Evolutionary conservation across 2,888 invertebrate genomes (phyloP).

Genomic region (Synanthedon andrenaeformis): DNA sequence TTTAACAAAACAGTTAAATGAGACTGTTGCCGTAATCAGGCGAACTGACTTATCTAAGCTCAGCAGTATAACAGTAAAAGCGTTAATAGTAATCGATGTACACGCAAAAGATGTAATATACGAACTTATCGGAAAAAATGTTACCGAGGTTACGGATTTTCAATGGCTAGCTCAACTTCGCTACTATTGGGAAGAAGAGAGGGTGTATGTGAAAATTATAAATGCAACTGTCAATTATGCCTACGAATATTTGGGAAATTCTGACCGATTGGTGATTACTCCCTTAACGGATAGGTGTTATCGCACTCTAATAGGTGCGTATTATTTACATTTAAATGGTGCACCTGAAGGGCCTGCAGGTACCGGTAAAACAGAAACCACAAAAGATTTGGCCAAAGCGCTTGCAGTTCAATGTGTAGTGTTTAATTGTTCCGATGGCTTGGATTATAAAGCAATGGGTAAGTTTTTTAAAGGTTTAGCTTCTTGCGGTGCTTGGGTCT

Average conservation of each 20-base stretch:
- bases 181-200: constrained; percentile 83
- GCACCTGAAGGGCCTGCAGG: constrained; percentile 88
- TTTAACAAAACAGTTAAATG: constrained; percentile 74
- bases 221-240: constrained; percentile 84
- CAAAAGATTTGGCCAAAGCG: constrained; percentile 93
- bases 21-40: constrained; percentile 80
- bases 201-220: constrained; percentile 77
- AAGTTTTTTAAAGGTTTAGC: constrained; percentile 88
- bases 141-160: constrained; percentile 81
- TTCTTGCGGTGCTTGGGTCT: constrained; percentile 87
- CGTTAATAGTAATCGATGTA: constrained; percentile 86
- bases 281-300: constrained; percentile 84
- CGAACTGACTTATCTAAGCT: constrained; percentile 78
- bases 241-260: constrained; percentile 88
- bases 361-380: constrained; percentile 91
- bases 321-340: constrained; percentile 86
- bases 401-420: constrained; percentile 91
- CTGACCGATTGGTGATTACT: constrained; percentile 80
- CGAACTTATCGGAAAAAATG: constrained; percentile 73
- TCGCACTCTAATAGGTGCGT: constrained; percentile 85
- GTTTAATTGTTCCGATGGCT: constrained; percentile 88
- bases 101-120: constrained; percentile 86
- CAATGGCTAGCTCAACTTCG: constrained; percentile 86
- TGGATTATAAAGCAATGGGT: constrained; percentile 89
- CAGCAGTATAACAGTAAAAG: constrained; percentile 81